Evolutionary conservation across 2,113 vertebrate species (phyloP).

Genomic region (Tricholaema leucomelas): DNA sequence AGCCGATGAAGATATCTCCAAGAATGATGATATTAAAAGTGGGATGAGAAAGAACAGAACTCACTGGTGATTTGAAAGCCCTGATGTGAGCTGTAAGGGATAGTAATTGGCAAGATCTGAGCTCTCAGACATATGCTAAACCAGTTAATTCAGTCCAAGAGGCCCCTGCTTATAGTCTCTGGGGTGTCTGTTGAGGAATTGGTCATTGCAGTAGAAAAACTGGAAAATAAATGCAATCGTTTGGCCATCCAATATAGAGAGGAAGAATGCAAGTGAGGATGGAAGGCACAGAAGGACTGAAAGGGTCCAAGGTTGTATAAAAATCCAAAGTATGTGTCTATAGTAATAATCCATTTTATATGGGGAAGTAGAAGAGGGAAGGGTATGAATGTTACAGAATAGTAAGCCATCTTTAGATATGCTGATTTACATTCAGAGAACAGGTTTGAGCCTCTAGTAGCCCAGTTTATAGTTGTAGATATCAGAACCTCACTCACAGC

Average conservation of each 20-base stretch:
- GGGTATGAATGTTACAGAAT: background rate
- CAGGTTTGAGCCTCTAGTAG: background rate
- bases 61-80: background rate
- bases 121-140: background rate
- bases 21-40: background rate
- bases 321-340: background rate
- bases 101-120: conserved; percentile 10
- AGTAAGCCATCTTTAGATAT: background rate
- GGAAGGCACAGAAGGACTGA: background rate
- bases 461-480: background rate
- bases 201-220: background rate
- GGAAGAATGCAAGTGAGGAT: background rate
- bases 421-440: background rate
- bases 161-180: background rate
- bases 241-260: background rate
- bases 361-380: background rate
- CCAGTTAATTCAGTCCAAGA: background rate
- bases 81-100: background rate
- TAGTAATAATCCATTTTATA: background rate
- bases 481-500: background rate
- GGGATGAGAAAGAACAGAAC: background rate
- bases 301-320: background rate
- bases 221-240: background rate
- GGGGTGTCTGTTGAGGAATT: background rate
- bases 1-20: background rate